Conservation (phyloP, 2,113 vertebrate species). For the Mustelus asterias region DNA sequence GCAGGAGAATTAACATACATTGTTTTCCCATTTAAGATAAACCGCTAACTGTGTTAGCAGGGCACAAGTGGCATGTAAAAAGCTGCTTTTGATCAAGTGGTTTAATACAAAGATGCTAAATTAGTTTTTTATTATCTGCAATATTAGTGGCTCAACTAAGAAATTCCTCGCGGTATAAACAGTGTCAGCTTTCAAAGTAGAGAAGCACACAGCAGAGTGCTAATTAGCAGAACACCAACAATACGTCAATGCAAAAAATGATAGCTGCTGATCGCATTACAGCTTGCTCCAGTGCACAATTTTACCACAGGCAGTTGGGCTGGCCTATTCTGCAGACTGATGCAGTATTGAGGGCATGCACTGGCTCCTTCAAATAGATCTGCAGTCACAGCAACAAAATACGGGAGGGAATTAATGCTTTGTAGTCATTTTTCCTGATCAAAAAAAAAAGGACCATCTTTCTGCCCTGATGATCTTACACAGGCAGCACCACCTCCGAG, state of each 20-base stretch:
- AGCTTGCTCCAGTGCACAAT: neutral
- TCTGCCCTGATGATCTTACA: neutral
- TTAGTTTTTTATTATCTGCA: neutral
- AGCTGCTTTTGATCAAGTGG: neutral
- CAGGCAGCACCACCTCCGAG: neutral
- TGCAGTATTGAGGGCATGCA: constrained; percentile 23
- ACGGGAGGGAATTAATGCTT: constrained; percentile 12
- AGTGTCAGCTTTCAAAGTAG: neutral
- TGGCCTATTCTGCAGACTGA: constrained; percentile 28
- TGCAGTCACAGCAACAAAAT: constrained; percentile 28
- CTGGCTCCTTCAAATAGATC: neutral
- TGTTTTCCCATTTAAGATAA: neutral
- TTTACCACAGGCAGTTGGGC: neutral
- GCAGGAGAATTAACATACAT: neutral
- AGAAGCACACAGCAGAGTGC: neutral
- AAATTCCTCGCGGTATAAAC: neutral
- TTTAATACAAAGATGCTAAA: neutral
- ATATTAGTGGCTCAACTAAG: neutral
- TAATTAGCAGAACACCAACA: constrained; percentile 9
- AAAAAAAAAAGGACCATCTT: neutral
- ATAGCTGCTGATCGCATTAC: neutral
- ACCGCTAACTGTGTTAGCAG: neutral
- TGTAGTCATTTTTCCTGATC: neutral
- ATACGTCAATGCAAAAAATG: constrained; percentile 19
- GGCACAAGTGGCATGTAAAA: neutral